A percentile compares a stretch with the other conserved stretches of the same genome.
Conservation (phyloP, 2,888 invertebrate genomes). For the Tenthredo livida region DNA sequence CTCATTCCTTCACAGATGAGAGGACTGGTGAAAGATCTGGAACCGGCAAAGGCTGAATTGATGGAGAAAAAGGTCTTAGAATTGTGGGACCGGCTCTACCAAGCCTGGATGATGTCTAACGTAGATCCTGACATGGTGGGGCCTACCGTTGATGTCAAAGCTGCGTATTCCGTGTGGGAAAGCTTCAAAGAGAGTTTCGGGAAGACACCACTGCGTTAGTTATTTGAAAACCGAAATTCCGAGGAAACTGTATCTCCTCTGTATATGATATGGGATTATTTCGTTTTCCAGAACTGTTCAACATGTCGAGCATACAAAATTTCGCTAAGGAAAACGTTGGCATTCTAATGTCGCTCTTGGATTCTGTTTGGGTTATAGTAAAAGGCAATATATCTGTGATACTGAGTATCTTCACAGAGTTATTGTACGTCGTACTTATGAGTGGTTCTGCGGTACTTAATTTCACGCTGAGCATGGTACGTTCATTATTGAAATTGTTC, state of each 20-base stretch:
- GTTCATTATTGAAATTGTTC: slow-evolving; percentile 63
- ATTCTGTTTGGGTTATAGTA: slow-evolving; percentile 93
- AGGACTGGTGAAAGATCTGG: slow-evolving; percentile 89
- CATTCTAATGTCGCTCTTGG: slow-evolving; percentile 91
- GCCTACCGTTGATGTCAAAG: slow-evolving; percentile 87
- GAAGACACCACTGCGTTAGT: slow-evolving; percentile 85
- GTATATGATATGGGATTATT: slow-evolving; percentile 63
- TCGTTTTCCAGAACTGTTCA: slow-evolving; percentile 83
- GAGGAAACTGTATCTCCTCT: neutral
- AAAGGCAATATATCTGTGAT: slow-evolving; percentile 94
- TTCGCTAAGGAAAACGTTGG: slow-evolving; percentile 96
- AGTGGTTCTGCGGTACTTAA: slow-evolving; percentile 95
- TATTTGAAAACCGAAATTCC: neutral
- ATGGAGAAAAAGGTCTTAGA: slow-evolving; percentile 94
- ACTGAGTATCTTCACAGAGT: slow-evolving; percentile 91
- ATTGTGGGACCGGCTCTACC: slow-evolving; percentile 96
- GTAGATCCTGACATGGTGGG: slow-evolving; percentile 81
- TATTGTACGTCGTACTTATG: slow-evolving; percentile 91
- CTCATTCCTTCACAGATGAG: slow-evolving; percentile 81
- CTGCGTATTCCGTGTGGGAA: slow-evolving; percentile 87
- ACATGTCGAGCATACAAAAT: slow-evolving; percentile 86
- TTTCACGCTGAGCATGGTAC: slow-evolving; percentile 90
- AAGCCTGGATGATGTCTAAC: slow-evolving; percentile 92
- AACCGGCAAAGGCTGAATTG: slow-evolving; percentile 88
- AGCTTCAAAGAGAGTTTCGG: slow-evolving; percentile 86